Evolutionary conservation across 2,888 invertebrate species (phyloP).

Genomic region (Pollenia labialis): DNA sequence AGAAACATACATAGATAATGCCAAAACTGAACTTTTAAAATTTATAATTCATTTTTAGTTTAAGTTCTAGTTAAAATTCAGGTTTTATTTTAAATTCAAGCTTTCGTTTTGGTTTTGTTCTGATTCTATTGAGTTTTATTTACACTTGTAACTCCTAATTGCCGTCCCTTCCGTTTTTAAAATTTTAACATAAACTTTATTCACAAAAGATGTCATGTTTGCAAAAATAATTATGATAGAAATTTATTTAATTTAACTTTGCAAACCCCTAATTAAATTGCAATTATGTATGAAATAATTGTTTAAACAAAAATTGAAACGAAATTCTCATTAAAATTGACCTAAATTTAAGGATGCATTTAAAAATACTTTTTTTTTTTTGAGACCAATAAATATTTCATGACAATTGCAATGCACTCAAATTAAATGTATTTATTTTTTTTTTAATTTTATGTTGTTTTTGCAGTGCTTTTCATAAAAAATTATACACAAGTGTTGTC

Average conservation of each 20-base stretch:
- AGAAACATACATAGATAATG: too few species aligned
- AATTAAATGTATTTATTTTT: conserved; percentile 35
- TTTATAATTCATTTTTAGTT: too few species aligned
- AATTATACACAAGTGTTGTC: conserved; percentile 34
- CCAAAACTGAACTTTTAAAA: too few species aligned
- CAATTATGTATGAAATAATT: conserved; percentile 52
- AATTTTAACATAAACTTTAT: not conserved
- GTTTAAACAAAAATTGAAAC: conserved; percentile 41
- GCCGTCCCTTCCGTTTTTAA: not conserved
- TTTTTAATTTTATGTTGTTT: conserved; percentile 17
- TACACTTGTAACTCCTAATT: too few species aligned
- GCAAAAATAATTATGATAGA: not conserved
- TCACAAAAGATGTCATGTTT: conserved; percentile 4
- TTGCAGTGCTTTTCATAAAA: conserved; percentile 9
- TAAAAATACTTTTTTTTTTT: conserved; percentile 13
- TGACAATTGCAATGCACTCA: conserved; percentile 62
- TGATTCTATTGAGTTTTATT: too few species aligned
- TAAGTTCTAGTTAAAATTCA: too few species aligned
- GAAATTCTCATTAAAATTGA: conserved; percentile 70
- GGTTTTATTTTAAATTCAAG: too few species aligned
- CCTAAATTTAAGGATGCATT: conserved; percentile 69
- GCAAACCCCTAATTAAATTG: conserved; percentile 48
- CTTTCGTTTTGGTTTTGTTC: too few species aligned
- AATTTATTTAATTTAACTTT: not conserved
- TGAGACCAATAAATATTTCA: conserved; percentile 64